These are phyloP conservation scores for Torymus tubicola DNA, from an alignment of 2,888 invertebrate species.

Conservation along the genomic window DNA sequence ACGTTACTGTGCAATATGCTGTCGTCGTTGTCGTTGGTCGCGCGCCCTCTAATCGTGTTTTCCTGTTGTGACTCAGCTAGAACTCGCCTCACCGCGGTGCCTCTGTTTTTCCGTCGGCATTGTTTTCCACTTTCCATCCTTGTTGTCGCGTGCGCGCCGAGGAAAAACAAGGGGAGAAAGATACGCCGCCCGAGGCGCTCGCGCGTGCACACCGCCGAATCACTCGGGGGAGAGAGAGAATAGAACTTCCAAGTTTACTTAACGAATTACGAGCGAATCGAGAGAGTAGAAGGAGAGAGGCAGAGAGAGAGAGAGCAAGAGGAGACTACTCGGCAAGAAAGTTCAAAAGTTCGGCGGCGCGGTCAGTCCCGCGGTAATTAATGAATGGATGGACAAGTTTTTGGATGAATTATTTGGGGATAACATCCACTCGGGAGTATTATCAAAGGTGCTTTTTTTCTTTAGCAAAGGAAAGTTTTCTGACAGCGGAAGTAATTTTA, in stretches of 20 bases:
- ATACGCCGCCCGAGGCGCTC: constrained; percentile 7
- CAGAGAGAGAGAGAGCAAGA: neutral
- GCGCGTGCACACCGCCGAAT: neutral
- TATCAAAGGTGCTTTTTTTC: no score
- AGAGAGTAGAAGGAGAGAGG: neutral
- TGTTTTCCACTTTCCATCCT: constrained; percentile 48
- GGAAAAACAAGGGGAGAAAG: constrained; percentile 30
- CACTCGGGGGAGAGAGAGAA: constrained; percentile 24
- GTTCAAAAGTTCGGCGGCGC: neutral
- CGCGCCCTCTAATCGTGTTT: constrained; percentile 46
- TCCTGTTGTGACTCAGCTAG: constrained; percentile 41
- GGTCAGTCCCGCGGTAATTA: neutral
- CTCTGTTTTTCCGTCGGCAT: constrained; percentile 48
- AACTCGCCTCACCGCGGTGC: constrained; percentile 24
- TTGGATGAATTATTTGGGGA: no score
- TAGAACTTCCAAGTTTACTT: constrained; percentile 46
- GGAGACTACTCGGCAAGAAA: neutral
- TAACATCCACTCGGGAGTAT: no score
- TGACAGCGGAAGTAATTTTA: no score
- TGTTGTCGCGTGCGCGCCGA: neutral
- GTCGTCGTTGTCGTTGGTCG: no score
- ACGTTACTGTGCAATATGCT: no score
- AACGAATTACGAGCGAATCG: constrained; percentile 16
- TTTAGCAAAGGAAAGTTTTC: no score
- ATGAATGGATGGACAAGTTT: no score